Evolutionary conservation across 2,888 invertebrate genomes (phyloP).

Genomic region (Melanotus villosus): DNA sequence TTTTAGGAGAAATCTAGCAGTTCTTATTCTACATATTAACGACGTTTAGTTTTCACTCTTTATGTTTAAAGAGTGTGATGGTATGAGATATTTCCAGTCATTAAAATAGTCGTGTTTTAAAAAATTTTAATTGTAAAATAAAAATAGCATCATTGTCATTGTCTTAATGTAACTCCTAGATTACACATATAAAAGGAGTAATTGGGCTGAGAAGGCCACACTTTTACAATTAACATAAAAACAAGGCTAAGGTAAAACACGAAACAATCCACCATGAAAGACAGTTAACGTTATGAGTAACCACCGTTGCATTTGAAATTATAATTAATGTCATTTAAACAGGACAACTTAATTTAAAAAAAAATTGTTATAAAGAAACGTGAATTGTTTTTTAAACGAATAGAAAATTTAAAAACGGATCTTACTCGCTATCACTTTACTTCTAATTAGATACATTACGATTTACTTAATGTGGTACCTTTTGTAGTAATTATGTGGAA

Average conservation of each 20-base stretch:
- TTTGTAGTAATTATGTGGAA: too few species aligned
- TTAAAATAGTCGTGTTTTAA: neutral
- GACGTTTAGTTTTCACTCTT: neutral
- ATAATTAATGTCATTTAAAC: constrained; percentile 8
- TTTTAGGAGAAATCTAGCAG: neutral
- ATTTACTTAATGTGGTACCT: too few species aligned
- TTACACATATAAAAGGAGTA: constrained; percentile 24
- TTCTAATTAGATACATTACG: too few species aligned
- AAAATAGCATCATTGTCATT: constrained; percentile 12
- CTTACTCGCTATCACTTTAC: too few species aligned
- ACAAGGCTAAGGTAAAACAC: constrained; percentile 40
- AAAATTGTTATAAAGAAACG: too few species aligned
- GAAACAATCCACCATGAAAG: constrained; percentile 32
- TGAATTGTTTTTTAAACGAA: too few species aligned
- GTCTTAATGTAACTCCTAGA: constrained; percentile 2
- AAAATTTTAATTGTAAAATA: neutral
- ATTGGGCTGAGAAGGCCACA: constrained; percentile 41
- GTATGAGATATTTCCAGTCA: neutral
- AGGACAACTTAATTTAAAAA: neutral
- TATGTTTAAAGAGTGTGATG: neutral
- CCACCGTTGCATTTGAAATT: constrained; percentile 9
- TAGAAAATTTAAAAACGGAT: too few species aligned
- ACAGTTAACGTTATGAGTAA: constrained; percentile 20
- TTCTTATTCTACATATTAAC: neutral
- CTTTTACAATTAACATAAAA: constrained; percentile 44